These are phyloP conservation scores for Syndactyla subalaris DNA, from an alignment of 2,797 vertebrate species.

Conservation along the genomic window DNA sequence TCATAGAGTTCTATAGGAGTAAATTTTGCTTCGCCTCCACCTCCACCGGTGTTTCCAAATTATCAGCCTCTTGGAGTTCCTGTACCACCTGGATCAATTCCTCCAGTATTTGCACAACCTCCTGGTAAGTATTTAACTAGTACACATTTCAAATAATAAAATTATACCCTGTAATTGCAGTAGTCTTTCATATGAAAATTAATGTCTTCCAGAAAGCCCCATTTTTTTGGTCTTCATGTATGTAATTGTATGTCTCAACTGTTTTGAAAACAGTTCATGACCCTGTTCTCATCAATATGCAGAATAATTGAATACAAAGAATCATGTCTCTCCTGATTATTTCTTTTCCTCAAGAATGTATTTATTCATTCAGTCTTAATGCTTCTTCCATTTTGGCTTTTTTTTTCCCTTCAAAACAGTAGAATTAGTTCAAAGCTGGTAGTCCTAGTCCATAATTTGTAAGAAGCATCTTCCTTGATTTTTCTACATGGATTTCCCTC, in stretches of 20 bases:
- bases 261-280: neutral
- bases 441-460: neutral
- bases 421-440: neutral
- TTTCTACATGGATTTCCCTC: neutral
- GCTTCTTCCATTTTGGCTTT: neutral
- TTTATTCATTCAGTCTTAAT: neutral
- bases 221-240: neutral
- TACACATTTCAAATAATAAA: neutral
- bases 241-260: neutral
- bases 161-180: neutral
- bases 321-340: neutral
- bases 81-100: slow-evolving; percentile 81
- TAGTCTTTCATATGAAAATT: neutral
- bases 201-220: neutral
- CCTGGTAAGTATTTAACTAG: slow-evolving; percentile 77
- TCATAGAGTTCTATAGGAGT: slow-evolving; percentile 85
- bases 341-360: neutral
- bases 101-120: slow-evolving; percentile 84
- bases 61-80: slow-evolving; percentile 81
- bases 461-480: neutral
- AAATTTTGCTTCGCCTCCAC: slow-evolving; percentile 84
- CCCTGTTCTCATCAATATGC: neutral
- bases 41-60: slow-evolving; percentile 84
- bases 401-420: neutral
- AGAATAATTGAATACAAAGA: neutral